Conservation (phyloP, 1,140 invertebrate species). For the Armadillidium nasatum region DNA sequence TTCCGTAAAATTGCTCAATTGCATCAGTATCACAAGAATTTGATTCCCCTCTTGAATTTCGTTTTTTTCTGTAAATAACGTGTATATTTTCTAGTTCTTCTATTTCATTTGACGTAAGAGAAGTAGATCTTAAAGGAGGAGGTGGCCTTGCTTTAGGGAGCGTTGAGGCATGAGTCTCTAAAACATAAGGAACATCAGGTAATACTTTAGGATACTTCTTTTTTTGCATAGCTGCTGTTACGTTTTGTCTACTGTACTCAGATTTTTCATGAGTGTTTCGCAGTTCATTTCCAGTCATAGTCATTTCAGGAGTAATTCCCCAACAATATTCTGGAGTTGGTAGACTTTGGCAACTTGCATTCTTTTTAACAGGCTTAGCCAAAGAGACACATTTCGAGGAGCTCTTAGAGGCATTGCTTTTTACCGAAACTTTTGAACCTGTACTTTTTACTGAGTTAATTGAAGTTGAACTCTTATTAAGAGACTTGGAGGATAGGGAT, state of each 20-base stretch:
- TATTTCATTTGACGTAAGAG: constrained; percentile 39
- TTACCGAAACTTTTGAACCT: constrained; percentile 33
- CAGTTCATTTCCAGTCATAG: constrained; percentile 35
- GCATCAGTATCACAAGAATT: constrained; percentile 40
- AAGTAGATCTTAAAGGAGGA: constrained; percentile 40
- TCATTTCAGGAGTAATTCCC: constrained; percentile 38
- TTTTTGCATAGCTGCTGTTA: constrained; percentile 33
- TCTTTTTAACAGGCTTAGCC: constrained; percentile 37
- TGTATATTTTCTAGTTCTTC: constrained; percentile 41
- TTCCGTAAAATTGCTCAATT: constrained; percentile 36
- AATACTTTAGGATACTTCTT: constrained; percentile 38
- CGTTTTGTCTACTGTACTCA: constrained; percentile 24
- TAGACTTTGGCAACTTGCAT: constrained; percentile 42
- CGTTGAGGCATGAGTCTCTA: constrained; percentile 27
- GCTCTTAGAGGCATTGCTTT: constrained; percentile 32
- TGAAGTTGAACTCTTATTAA: constrained; percentile 38
- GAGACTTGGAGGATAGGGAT: constrained; percentile 29
- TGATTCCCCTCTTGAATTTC: constrained; percentile 27
- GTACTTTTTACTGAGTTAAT: constrained; percentile 38
- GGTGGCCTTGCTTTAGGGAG: constrained; percentile 39
- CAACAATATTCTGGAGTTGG: constrained; percentile 40
- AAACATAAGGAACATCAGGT: constrained; percentile 23
- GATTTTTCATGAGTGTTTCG: constrained; percentile 21
- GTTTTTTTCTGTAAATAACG: constrained; percentile 34
- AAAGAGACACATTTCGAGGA: constrained; percentile 35